Conservation (phyloP, 2,113 vertebrate genomes). For the Ceyx margarethae region DNA sequence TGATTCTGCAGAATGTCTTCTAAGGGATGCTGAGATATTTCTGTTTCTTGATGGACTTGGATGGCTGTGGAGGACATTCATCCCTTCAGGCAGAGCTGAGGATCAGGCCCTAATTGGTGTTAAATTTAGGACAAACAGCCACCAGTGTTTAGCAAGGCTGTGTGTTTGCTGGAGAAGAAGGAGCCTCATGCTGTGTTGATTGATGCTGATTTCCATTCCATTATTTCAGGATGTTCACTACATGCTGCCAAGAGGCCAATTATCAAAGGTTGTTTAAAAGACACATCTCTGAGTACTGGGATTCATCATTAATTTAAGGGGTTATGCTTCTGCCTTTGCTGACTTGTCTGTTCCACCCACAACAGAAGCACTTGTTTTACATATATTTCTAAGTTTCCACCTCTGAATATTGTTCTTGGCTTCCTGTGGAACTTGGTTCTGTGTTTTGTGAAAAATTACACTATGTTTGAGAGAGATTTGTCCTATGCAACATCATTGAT, state of each 20-base stretch:
- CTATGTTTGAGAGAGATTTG: neutral
- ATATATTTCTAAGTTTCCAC: neutral
- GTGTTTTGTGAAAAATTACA: neutral
- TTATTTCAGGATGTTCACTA: constrained; percentile 53
- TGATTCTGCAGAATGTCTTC: constrained; percentile 3
- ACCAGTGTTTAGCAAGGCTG: constrained; percentile 29
- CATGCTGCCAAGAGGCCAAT: constrained; percentile 46
- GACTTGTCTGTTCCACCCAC: neutral
- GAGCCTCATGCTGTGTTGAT: constrained; percentile 61
- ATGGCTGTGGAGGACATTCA: constrained; percentile 1
- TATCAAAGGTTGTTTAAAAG: constrained; percentile 66
- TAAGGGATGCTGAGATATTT: neutral
- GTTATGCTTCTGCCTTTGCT: constrained; percentile 10
- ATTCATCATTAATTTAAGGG: constrained; percentile 50
- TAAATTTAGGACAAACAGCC: constrained; percentile 55
- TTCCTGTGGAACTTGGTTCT: neutral
- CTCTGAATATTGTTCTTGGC: neutral
- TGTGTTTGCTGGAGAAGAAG: constrained; percentile 26
- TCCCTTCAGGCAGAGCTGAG: constrained; percentile 35
- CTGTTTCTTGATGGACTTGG: neutral
- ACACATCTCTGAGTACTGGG: constrained; percentile 39
- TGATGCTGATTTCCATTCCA: constrained; percentile 55
- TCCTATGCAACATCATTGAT: neutral
- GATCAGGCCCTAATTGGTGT: constrained; percentile 53
- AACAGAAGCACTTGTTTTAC: neutral